These are phyloP conservation scores for Drosophila atroscutellata DNA, from an alignment of 2,888 invertebrate genomes.

Conservation along the genomic window DNA sequence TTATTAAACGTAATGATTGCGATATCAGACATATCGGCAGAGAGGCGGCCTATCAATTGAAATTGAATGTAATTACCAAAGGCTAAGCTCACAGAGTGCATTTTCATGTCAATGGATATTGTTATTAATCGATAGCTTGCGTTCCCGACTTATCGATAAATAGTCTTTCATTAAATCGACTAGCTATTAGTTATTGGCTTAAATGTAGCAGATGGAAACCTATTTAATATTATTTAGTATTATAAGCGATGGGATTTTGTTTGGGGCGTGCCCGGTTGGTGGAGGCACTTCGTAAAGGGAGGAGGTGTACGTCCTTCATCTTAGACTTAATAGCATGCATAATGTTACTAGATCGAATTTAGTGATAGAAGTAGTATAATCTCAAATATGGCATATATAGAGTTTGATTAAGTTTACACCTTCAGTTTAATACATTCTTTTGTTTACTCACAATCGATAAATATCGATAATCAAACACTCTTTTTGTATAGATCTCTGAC, in stretches of 20 bases:
- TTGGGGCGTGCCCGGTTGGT: not conserved
- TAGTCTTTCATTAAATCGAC: not conserved
- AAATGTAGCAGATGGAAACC: no score
- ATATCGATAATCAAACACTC: no score
- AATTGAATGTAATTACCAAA: conserved; percentile 54
- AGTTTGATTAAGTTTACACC: not conserved
- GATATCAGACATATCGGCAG: conserved; percentile 41
- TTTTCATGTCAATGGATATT: conserved; percentile 5
- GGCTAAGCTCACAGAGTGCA: conserved; percentile 5
- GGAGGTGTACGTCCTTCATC: not conserved
- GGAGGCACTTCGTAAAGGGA: not conserved
- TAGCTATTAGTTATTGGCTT: not conserved
- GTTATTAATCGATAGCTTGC: conserved; percentile 29
- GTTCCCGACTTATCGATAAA: conserved; percentile 2
- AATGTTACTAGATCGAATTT: no score
- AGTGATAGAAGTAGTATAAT: no score
- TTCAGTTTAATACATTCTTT: not conserved
- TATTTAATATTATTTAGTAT: no score
- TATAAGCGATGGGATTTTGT: not conserved
- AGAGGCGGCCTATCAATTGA: conserved; percentile 36
- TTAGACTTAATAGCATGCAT: no score
- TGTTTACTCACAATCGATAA: not conserved
- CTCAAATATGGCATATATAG: no score
- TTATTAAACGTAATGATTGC: conserved; percentile 76
- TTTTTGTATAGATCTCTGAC: no score